Conservation (phyloP, 2,113 vertebrate species). For the Spea bombifrons region DNA sequence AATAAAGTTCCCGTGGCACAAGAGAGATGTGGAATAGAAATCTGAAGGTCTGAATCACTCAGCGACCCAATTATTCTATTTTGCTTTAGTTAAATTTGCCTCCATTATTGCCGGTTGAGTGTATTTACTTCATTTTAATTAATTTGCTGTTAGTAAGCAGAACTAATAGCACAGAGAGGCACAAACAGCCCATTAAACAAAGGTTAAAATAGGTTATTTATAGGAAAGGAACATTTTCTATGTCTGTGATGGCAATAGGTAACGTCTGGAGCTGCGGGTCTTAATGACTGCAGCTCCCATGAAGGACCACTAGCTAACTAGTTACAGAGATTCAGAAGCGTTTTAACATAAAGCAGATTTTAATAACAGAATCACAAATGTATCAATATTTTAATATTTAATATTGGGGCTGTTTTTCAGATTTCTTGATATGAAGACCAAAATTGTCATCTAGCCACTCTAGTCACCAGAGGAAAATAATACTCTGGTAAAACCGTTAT, state of each 20-base stretch:
- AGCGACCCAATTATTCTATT: background rate
- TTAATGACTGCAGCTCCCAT: no score
- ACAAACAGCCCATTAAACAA: background rate
- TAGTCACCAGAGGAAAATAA: no score
- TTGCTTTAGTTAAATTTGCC: background rate
- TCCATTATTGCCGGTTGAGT: background rate
- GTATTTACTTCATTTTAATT: conserved; percentile 10
- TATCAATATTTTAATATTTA: no score
- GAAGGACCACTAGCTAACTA: no score
- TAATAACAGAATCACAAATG: no score
- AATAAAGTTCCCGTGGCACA: background rate
- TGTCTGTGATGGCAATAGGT: no score
- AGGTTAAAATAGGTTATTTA: background rate
- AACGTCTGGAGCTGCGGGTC: background rate
- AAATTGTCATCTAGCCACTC: no score
- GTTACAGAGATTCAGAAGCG: no score
- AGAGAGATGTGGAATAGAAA: background rate
- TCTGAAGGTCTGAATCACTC: background rate
- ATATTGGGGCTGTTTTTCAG: no score
- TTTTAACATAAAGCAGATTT: no score
- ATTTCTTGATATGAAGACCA: no score
- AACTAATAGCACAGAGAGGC: background rate
- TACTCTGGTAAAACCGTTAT: no score
- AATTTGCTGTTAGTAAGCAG: background rate
- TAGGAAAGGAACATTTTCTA: background rate